Base-by-base conservation (phyloP, 2,797 vertebrate genomes). In the Sandelia bainsii region DNA sequence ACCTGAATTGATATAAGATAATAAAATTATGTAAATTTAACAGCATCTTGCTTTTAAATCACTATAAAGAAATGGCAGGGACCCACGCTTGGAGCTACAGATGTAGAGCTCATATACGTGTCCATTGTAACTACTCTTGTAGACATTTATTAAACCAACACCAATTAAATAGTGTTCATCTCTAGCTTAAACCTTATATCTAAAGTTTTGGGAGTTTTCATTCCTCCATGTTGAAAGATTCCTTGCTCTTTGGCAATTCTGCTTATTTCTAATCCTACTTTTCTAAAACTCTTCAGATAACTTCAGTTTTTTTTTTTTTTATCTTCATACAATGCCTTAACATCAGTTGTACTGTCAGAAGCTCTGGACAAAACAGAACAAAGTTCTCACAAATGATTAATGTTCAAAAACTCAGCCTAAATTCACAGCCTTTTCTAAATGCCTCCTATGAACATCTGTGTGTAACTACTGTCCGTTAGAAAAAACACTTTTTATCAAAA, bases 311-410 rank as follows among this genome's bases (percentile, higher is more conserved):
- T n/a, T n/a, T 25, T 25, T 61, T 14, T 64, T 65, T 23, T 57
- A 37, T 25, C 11, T 65, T 50, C 3, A 46, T 25, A 56, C 17
- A 14, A 44, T 29, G 14, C 29, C 34, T 73, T n/a, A 7, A 39
- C 51, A 52, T 39, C 25, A 8, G 2, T 65, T 45, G 19, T 48
- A 17, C 19, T 37, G 53, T 67, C 50, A 56, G 60, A 77, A 64
- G 72, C 74, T 75, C 75, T 84, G 78, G 67, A 69, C 40, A 37
- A 50, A 61, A 54, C 46, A 25, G n/a, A 65, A 8, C 12, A 23
- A 32, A 34, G 20, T 62, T 53, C 25, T 69, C 27, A 54, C 53
- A 29, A 6, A 4, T 29, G 27, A 29, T 29, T 6, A 29, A 29
- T 29, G 27, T 29, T 29, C 25, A 25, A 25, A 25, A 25, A 23